These are phyloP conservation scores for Ormyrus nitidulus DNA, from an alignment of 2,888 invertebrate genomes.

Conservation along the genomic window DNA sequence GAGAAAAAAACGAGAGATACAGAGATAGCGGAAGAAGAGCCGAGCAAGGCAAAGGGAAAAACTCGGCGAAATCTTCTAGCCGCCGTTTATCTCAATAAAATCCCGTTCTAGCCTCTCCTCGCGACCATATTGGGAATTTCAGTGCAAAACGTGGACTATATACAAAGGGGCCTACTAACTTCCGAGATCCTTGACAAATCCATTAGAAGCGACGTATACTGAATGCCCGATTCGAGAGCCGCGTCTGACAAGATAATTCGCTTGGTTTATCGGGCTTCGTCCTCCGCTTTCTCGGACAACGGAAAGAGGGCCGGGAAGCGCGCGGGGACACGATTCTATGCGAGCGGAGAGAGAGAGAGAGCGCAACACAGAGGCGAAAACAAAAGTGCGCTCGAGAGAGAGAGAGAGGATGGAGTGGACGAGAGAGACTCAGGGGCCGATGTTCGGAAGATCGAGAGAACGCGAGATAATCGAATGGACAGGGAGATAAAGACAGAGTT, in stretches of 20 bases:
- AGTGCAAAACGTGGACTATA: conserved; percentile 31
- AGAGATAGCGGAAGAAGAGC: neutral
- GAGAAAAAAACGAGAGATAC: neutral
- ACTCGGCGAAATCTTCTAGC: conserved; percentile 34
- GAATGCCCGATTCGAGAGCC: conserved; percentile 47
- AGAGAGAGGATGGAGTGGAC: neutral
- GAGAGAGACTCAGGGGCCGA: neutral
- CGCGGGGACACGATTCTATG: conserved; percentile 12
- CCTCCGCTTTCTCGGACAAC: conserved; percentile 24
- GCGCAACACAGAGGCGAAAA: conserved; percentile 30
- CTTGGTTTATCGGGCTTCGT: conserved; percentile 51
- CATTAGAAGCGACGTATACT: conserved; percentile 49
- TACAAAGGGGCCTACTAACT: conserved; percentile 42
- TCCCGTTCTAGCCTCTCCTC: neutral
- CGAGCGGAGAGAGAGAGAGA: neutral
- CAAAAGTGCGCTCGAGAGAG: conserved; percentile 3
- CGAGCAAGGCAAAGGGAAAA: conserved; percentile 3
- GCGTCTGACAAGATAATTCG: conserved; percentile 54
- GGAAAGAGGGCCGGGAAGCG: neutral
- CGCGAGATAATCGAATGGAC: conserved; percentile 18
- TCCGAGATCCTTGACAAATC: conserved; percentile 56
- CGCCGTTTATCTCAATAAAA: conserved; percentile 52
- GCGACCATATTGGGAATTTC: conserved; percentile 52
- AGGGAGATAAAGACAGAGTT: conserved; percentile 10
- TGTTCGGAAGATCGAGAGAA: neutral